phyloP scores from a whole-genome alignment of 2,888 invertebrate species.

The Lucinisca nassula region DNA sequence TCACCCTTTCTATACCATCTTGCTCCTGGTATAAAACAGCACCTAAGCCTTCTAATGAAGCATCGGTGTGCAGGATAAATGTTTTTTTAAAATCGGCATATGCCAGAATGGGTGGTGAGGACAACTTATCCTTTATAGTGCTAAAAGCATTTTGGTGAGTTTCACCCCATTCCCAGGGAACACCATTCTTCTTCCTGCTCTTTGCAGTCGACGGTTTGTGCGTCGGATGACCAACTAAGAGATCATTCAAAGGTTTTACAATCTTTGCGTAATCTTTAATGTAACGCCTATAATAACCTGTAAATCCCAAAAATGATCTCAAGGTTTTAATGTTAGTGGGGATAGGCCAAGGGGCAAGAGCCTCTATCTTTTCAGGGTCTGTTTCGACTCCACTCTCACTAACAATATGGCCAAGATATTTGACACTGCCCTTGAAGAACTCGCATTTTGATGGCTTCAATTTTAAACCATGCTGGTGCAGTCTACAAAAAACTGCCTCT shows the following conservation, averaged over 20 bases:
- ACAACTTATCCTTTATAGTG: background rate
- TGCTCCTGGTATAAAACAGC: background rate
- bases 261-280: background rate
- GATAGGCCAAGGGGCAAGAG: background rate
- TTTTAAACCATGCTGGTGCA: background rate
- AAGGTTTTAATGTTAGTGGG: background rate
- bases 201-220: background rate
- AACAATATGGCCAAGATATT: background rate
- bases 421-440: background rate
- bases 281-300: background rate
- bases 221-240: background rate
- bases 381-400: background rate
- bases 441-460: background rate
- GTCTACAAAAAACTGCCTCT: background rate
- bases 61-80: background rate
- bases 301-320: background rate
- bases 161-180: constrained; percentile 17
- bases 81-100: background rate
- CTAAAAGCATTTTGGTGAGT: background rate
- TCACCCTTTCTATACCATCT: background rate
- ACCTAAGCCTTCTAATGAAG: background rate
- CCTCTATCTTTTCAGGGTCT: background rate
- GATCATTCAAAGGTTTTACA: background rate
- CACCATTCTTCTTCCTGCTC: background rate
- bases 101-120: background rate